Base-by-base conservation (phyloP, 2,113 vertebrate species). In the Bombycilla garrulus region DNA sequence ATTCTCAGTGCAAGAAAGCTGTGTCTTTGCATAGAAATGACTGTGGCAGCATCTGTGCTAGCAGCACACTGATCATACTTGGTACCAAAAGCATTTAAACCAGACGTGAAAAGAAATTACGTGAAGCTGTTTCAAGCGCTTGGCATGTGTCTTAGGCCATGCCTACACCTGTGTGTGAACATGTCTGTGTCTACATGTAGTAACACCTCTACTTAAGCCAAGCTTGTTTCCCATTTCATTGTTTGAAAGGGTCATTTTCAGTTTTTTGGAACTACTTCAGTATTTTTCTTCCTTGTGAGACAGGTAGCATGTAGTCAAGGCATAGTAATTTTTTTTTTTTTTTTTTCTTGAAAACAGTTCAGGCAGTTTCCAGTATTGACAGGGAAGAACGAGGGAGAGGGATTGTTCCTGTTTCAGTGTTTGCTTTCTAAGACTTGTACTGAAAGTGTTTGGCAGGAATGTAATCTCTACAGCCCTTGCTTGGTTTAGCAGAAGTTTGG, bases 381-480 rank as follows among this genome's bases (percentile, higher is more conserved):
- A 13, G 17, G 11, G 20, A 23, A 21, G 33, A 64, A 17, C 6
- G 1, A 8, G 33, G 3, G 10, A 12, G 6, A 15, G 13, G 6
- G 3, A n/a, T 89, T 54, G 12, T 76, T 70, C 20, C 19, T 84
- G 22, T 15, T 86, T 36, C 36, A 77, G 6, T 69, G 19, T 48
- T 71, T 51, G 5, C 51, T 81, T 38, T 76, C 45, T 20, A 65
- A 45, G 24, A 5, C 7, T 70, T 88, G 69, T 25, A 22, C 8
- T 71, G 38, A 5, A 53, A 22, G 5, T 31, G 7, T 33, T 88
- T 44, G 12, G 14, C 80, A 38, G 45, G 26, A 79, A 21, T 56
- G 23, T 35, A 24, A 28, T 58, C 10, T 61, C 6, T 69, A 21
- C 15, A 57, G 31, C 12, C 29, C 26, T 73, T 74, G n/a, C 79